phyloP scores from a whole-genome alignment of 2,888 invertebrate genomes.

The Melieria crassipennis region DNA sequence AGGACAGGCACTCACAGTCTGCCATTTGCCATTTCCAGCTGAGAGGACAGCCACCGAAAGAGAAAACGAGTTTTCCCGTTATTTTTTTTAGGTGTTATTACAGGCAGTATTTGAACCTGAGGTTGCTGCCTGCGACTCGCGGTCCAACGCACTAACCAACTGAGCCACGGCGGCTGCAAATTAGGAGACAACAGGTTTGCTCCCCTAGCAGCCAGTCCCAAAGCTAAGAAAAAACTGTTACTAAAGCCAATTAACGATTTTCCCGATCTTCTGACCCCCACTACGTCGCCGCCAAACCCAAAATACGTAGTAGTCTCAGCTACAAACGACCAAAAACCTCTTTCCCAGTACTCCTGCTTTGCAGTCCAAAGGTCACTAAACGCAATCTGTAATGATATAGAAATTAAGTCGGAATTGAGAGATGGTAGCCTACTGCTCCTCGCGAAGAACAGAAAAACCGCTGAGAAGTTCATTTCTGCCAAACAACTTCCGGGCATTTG shows the following conservation, averaged over 20 bases:
- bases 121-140: too few relatives aligned
- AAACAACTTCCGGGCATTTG: constrained; percentile 30
- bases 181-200: constrained; percentile 11
- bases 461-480: constrained; percentile 17
- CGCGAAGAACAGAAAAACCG: constrained; percentile 16
- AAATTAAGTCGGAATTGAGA: constrained; percentile 11
- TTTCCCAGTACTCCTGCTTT: background rate
- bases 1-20: too few relatives aligned
- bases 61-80: too few relatives aligned
- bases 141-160: too few relatives aligned
- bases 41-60: too few relatives aligned
- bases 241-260: background rate
- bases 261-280: too few relatives aligned
- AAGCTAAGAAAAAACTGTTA: constrained; percentile 4
- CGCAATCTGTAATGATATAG: constrained; percentile 13
- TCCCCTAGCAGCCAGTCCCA: background rate
- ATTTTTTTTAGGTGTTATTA: too few relatives aligned
- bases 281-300: too few relatives aligned
- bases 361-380: constrained; percentile 13
- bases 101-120: too few relatives aligned
- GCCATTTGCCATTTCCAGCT: too few relatives aligned
- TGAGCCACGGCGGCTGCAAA: too few relatives aligned
- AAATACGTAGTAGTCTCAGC: too few relatives aligned
- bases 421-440: constrained; percentile 27
- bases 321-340: background rate